These are phyloP conservation scores for Bedellia somnulentella DNA, from an alignment of 2,888 invertebrate species.

Conservation along the genomic window DNA sequence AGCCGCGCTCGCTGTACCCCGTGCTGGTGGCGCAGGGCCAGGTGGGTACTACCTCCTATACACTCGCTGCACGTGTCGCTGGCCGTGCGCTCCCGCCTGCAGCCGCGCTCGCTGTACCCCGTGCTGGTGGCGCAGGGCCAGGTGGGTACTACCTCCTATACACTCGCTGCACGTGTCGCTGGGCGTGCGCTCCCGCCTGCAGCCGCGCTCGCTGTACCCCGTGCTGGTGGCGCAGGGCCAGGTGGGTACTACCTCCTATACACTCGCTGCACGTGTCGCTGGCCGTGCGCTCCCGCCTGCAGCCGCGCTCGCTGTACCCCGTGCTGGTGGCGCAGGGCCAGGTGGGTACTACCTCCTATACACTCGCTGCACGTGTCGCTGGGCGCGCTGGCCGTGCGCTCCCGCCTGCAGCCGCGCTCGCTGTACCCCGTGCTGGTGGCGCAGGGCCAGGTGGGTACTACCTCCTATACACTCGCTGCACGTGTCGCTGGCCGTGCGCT, in stretches of 20 bases:
- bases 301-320: constrained; percentile 77
- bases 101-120: constrained; percentile 80
- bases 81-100: constrained; percentile 63
- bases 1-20: constrained; percentile 77
- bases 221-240: constrained; percentile 72
- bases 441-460: too few relatives aligned
- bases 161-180: too few relatives aligned
- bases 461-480: too few relatives aligned
- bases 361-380: constrained; percentile 79
- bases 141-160: background rate
- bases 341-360: constrained; percentile 84
- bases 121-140: constrained; percentile 76
- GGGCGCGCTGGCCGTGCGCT: constrained; percentile 78
- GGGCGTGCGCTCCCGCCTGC: constrained; percentile 83
- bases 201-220: constrained; percentile 85
- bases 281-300: too few relatives aligned
- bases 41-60: too few relatives aligned
- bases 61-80: too few relatives aligned
- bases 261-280: constrained; percentile 72
- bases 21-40: constrained; percentile 74
- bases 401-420: constrained; percentile 75
- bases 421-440: constrained; percentile 83
- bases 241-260: constrained; percentile 64
- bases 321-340: constrained; percentile 77
- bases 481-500: constrained; percentile 63